These are phyloP conservation scores for Moxostoma hubbsi DNA, from an alignment of 2,797 vertebrate species.

Conservation along the genomic window DNA sequence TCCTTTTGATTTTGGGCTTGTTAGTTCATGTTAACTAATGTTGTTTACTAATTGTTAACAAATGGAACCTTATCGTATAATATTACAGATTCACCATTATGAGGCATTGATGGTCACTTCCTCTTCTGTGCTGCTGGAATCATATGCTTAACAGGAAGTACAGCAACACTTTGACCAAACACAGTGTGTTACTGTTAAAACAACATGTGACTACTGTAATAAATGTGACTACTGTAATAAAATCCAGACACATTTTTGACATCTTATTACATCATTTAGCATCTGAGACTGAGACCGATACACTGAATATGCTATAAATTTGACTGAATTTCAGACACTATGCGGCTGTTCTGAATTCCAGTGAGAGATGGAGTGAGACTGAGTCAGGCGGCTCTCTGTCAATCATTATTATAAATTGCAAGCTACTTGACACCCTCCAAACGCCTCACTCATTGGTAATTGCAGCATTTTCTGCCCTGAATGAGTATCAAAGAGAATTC, in stretches of 20 bases:
- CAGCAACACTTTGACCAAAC: constrained; percentile 14
- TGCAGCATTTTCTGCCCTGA: constrained; percentile 25
- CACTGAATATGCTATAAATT: neutral
- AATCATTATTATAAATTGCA: constrained; percentile 40
- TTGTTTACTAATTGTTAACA: too few species aligned
- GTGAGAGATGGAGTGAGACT: constrained; percentile 15
- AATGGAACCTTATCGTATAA: too few species aligned
- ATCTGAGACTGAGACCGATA: neutral
- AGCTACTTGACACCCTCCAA: constrained; percentile 32
- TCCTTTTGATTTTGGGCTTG: too few species aligned
- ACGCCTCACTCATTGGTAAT: constrained; percentile 28
- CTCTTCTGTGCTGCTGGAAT: neutral
- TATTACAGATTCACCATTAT: neutral
- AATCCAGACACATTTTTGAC: neutral
- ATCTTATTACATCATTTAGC: constrained; percentile 5
- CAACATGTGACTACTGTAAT: neutral
- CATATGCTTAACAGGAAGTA: neutral
- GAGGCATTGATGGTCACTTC: neutral
- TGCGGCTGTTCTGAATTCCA: neutral
- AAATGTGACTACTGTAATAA: neutral
- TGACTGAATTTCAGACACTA: constrained; percentile 12
- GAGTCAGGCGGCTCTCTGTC: constrained; percentile 34
- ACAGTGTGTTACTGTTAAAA: neutral
- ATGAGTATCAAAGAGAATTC: constrained; percentile 35
- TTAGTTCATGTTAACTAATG: too few species aligned